These are phyloP conservation scores for Orgyia antiqua DNA, from an alignment of 2,888 invertebrate genomes.

Conservation along the genomic window DNA sequence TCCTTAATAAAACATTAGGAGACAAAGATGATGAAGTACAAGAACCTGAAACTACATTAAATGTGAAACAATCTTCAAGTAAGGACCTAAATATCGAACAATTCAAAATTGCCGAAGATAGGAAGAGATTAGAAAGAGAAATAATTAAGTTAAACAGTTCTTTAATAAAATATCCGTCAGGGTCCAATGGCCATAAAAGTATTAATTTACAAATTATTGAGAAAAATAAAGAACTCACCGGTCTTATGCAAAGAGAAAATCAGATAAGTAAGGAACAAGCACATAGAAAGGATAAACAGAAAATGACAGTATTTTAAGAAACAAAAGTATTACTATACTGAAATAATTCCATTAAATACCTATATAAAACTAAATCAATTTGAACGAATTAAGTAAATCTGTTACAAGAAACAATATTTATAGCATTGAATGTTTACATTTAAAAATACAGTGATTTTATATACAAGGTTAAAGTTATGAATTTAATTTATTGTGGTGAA, in stretches of 20 bases:
- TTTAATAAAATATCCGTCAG: conserved; percentile 79
- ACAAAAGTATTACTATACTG: neutral
- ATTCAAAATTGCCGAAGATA: conserved; percentile 84
- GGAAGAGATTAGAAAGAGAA: conserved; percentile 82
- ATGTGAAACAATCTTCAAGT: conserved; percentile 75
- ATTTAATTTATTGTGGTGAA: too few species aligned
- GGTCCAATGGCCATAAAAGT: conserved; percentile 79
- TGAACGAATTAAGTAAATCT: too few species aligned
- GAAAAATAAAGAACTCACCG: conserved; percentile 80
- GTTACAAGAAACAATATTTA: too few species aligned
- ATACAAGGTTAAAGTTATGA: too few species aligned
- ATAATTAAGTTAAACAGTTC: conserved; percentile 81
- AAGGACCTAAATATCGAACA: conserved; percentile 85
- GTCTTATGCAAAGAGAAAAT: conserved; percentile 78
- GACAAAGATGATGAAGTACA: conserved; percentile 39
- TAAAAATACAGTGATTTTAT: too few species aligned
- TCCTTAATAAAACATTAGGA: conserved; percentile 83
- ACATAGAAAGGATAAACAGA: conserved; percentile 84
- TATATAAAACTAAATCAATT: too few species aligned
- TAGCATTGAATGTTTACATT: too few species aligned
- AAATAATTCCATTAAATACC: neutral
- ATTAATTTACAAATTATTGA: conserved; percentile 78
- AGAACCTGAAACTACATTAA: conserved; percentile 28
- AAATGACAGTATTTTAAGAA: conserved; percentile 84
- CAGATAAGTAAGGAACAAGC: conserved; percentile 84